These are phyloP conservation scores for Ianthella basta DNA, from an alignment of 37 sponge, comb jelly and placozoan species.

Conservation along the genomic window DNA sequence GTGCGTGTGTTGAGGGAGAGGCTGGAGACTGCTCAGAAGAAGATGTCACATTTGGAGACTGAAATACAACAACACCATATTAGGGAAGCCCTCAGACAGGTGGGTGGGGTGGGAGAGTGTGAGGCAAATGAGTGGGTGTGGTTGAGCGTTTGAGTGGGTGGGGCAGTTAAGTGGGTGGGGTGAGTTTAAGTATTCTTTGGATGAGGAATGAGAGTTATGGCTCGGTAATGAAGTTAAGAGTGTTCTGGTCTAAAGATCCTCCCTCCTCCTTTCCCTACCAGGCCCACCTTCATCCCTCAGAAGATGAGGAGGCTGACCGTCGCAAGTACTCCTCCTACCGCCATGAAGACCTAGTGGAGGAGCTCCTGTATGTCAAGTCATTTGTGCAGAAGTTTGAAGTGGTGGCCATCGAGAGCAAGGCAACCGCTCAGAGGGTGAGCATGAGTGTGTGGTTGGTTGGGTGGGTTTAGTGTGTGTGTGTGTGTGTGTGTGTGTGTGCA, in stretches of 20 bases:
- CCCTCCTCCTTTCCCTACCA: too few species aligned
- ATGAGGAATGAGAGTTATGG: too few species aligned
- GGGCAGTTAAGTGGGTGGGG: neutral
- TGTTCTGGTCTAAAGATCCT: too few species aligned
- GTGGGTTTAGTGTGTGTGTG: too few species aligned
- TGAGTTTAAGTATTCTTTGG: neutral
- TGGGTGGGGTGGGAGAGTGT: neutral
- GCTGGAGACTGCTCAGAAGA: neutral
- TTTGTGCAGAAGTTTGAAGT: neutral
- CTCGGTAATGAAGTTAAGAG: neutral
- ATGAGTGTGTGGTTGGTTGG: too few species aligned
- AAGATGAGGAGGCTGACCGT: neutral
- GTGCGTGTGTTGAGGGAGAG: neutral
- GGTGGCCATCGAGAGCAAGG: neutral
- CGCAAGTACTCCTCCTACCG: neutral
- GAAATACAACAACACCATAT: slow-evolving; percentile 17
- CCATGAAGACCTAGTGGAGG: neutral
- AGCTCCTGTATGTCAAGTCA: neutral
- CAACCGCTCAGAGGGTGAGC: neutral
- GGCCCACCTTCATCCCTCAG: too few species aligned
- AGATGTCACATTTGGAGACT: neutral
- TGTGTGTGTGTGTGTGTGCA: neutral
- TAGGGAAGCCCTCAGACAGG: neutral
- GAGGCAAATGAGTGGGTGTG: neutral
- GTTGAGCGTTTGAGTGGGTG: neutral